Base-by-base conservation (phyloP, 64 coral and sea anemone genomes). In the Pachyseris speciosa region DNA sequence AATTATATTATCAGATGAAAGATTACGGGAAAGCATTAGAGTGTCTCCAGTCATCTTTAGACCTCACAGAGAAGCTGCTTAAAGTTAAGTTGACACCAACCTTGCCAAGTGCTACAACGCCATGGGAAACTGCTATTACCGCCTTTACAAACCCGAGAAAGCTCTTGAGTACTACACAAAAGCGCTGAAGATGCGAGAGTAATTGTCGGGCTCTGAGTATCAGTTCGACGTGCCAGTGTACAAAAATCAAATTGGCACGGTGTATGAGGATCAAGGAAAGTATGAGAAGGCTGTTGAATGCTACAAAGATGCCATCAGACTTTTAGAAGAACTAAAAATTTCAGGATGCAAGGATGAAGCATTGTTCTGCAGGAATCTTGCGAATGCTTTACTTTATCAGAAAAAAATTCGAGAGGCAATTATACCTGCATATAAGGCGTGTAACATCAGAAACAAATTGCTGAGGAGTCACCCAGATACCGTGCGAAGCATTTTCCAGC, bases 81-180 rank as follows among this genome's bases (percentile, higher is more conserved):
- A 17, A 55, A 25, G 74, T n/a, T n/a, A n/a, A n/a, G n/a, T 28
- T 68, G 58, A 90, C 25, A 57, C 43, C 2, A 40, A 39, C 13
- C 44, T 78, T 38, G 48, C 64, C 26, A 75, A 75, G 61, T 78
- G 74, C 5, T 77, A 80, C 22, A 90, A 90, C 50, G 45, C 75
- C 1, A 67, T 90, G 44, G 88, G 88, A 11, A 90, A 90, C 40
- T 90, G 88, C 36, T 80, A 53, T 55, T 80, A 37, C 58, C 4
- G 49, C 9, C 58, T 80, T 3, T 0, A 70, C 0, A 25, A 42
- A 2, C 0, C 16, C 0, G 31, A 52, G 42, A 52, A 29, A 69
- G 44, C 88, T 12, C 32, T 37, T 9, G 29, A 69, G 8, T 90
- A 38, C 31, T 90, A 80, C 44, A 80, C 42, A 0, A 67, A 49